Conservation (phyloP, 2,113 vertebrate genomes). For the Piprites chloris region DNA sequence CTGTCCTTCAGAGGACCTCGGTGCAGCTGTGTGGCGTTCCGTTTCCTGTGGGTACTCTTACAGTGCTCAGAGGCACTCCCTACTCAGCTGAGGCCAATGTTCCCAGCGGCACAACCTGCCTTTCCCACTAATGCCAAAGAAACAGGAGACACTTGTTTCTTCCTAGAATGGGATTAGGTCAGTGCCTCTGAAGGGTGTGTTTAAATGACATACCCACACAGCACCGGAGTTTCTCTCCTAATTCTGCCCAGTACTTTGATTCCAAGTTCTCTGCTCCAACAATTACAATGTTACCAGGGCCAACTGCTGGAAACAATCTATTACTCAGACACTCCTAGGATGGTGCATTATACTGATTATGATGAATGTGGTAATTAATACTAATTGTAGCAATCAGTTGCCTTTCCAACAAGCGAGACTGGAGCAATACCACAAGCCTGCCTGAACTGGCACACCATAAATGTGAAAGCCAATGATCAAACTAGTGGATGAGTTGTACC, state of each 20-base stretch:
- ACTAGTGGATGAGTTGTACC: background rate
- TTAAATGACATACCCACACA: background rate
- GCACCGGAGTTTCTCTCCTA: background rate
- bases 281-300: background rate
- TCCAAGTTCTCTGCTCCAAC: background rate
- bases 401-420: background rate
- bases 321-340: background rate
- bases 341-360: background rate
- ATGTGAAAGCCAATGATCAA: background rate
- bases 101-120: background rate
- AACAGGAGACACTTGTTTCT: background rate
- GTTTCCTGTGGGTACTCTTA: fast-evolving
- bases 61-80: background rate
- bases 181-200: background rate
- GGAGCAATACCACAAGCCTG: background rate
- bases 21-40: background rate
- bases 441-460: background rate
- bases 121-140: background rate
- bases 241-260: background rate
- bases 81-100: background rate
- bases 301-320: background rate
- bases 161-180: background rate
- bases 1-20: background rate
- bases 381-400: background rate
- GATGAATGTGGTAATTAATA: background rate